These are phyloP conservation scores for Molorchus minor DNA, from an alignment of 2,888 invertebrate genomes.

Conservation along the genomic window DNA sequence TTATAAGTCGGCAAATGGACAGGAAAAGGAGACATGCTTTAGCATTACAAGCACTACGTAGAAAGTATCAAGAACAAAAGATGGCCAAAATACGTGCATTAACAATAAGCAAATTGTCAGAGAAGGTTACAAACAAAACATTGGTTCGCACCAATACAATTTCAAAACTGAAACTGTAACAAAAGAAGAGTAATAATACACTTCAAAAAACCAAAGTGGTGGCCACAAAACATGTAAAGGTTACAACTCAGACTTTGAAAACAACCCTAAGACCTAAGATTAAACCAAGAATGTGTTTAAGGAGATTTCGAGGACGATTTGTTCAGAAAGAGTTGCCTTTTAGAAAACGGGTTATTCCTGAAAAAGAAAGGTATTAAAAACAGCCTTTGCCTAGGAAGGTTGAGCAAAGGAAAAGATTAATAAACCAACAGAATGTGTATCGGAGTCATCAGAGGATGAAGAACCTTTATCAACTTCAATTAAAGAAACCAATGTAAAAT, in stretches of 20 bases:
- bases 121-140: constrained; percentile 59
- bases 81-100: constrained; percentile 66
- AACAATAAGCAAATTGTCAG: constrained; percentile 61
- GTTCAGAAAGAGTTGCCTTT: constrained; percentile 58
- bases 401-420: constrained; percentile 26
- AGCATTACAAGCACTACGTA: constrained; percentile 67
- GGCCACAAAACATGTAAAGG: constrained; percentile 58
- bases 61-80: constrained; percentile 70
- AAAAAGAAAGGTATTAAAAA: constrained; percentile 32
- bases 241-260: constrained; percentile 57
- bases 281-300: constrained; percentile 60
- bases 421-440: constrained; percentile 37
- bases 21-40: constrained; percentile 61
- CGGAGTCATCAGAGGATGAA: constrained; percentile 63
- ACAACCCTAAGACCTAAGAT: constrained; percentile 51
- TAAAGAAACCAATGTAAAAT: constrained; percentile 32
- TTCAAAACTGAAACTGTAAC: constrained; percentile 58
- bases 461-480: constrained; percentile 59
- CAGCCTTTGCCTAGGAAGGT: constrained; percentile 18
- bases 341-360: constrained; percentile 36
- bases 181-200: constrained; percentile 55
- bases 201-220: constrained; percentile 58
- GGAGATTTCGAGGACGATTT: constrained; percentile 61
- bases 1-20: constrained; percentile 61
- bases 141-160: constrained; percentile 65